These are phyloP conservation scores for Chaetoderma sp. DNA, from an alignment of 2,888 invertebrate genomes.

Conservation along the genomic window DNA sequence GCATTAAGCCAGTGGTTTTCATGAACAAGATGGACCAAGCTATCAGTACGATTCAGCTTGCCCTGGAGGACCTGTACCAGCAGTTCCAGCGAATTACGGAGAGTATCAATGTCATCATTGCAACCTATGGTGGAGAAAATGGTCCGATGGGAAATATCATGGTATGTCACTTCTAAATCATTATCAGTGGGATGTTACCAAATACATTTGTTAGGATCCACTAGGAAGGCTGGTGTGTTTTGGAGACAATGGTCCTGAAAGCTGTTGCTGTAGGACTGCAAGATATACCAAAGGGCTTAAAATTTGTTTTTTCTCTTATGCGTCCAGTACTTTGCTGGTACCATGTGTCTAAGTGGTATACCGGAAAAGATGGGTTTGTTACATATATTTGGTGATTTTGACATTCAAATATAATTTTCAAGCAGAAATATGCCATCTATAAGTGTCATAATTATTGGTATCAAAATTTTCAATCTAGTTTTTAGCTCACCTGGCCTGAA, in stretches of 20 bases:
- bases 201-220: background rate
- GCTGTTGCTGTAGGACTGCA: background rate
- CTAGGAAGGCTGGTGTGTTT: background rate
- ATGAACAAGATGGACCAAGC: constrained; percentile 99
- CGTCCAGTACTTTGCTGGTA: too few relatives aligned
- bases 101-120: constrained; percentile 99
- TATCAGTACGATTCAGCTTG: constrained; percentile 94
- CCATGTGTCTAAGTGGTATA: too few relatives aligned
- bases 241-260: too few relatives aligned
- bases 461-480: too few relatives aligned
- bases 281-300: background rate
- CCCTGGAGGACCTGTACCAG: constrained; percentile 96
- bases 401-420: too few relatives aligned
- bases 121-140: constrained; percentile 90
- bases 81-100: constrained; percentile 99
- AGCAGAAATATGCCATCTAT: too few relatives aligned
- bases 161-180: constrained; percentile 73
- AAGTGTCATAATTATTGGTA: too few relatives aligned
- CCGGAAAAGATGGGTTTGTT: too few relatives aligned
- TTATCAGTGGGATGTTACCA: background rate
- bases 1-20: constrained; percentile 99
- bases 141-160: constrained; percentile 99
- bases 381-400: too few relatives aligned
- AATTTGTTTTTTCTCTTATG: background rate
- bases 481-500: too few relatives aligned